Evolutionary conservation across 2,888 invertebrate species (phyloP).

Genomic region (Phytoseiulus persimilis): DNA sequence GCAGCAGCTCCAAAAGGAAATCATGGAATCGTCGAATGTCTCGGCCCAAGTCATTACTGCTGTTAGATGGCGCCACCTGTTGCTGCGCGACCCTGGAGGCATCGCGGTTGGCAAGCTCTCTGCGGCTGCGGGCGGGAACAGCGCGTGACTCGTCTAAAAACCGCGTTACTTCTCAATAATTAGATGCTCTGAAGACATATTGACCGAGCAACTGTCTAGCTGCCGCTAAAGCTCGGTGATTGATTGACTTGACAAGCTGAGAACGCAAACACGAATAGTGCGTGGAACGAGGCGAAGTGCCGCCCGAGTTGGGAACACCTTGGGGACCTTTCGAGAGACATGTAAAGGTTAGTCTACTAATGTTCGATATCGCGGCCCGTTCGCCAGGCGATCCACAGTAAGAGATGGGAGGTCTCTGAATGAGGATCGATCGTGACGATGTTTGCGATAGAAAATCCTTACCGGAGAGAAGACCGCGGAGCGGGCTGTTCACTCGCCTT

Average conservation of each 20-base stretch:
- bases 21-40: too few species aligned
- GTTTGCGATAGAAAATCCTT: too few species aligned
- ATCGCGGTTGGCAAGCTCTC: background rate
- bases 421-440: too few species aligned
- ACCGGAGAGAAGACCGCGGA: too few species aligned
- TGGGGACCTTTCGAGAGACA: too few species aligned
- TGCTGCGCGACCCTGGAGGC: background rate
- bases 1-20: background rate
- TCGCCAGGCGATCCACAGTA: too few species aligned
- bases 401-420: too few species aligned
- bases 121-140: background rate
- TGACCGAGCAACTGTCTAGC: background rate
- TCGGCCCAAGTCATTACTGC: background rate
- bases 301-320: too few species aligned
- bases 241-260: background rate
- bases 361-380: too few species aligned
- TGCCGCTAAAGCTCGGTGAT: background rate
- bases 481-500: too few species aligned
- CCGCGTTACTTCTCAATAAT: background rate
- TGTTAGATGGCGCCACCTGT: background rate
- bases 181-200: background rate
- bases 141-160: background rate
- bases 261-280: background rate
- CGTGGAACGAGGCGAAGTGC: too few species aligned
- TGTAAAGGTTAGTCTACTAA: too few species aligned